Base-by-base conservation (phyloP, 2,888 invertebrate genomes). In the Cyrtodaria siliqua region DNA sequence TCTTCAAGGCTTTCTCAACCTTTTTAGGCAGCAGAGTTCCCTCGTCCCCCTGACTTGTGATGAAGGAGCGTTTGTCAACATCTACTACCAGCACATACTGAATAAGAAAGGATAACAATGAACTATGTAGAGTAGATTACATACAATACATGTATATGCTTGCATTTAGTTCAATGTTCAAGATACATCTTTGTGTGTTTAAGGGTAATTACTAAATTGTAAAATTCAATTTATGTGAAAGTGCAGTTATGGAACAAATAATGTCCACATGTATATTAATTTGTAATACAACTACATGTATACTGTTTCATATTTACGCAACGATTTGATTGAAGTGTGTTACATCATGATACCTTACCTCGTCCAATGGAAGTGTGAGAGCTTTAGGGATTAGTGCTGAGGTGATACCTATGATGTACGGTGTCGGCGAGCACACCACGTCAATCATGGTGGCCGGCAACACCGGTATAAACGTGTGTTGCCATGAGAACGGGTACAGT, bases 401-500 rank as follows among this genome's bases (percentile, higher is more conserved):
- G 52, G 96, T 93, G 85, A 96, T 94, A 0, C 97, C 97, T 18
- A 96, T 95, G 9, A 97, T 94, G 73, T 96, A 95, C 0, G 97
- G 97, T 60, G 96, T 95, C 0, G 97, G 97, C 0, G 96, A 96
- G 82, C 96, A 96, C 70, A 94, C 92, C 55, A 96, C 94, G 68
- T 94, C 94, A 16, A 96, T 93, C 91, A 95, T 95, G 53, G 91
- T 90, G 0, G 94, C 92, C 0, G 97, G 97, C 16, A 97, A 94
- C 60, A 96, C 95, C 0, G 97, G 96, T 59, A 97, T 95, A 18
- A 96, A 95, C 0, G 96, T 96, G 89, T 97, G 97, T 66, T 96
- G 97, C 97, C 97, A 97, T 42, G 95, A 95, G 92, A 97, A 96
- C 8, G 97, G 97, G 92, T 96, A 96, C 4, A 97, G 93, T 33